These are phyloP conservation scores for Pegoplata infirma DNA, from an alignment of 2,888 invertebrate species.

Conservation along the genomic window DNA sequence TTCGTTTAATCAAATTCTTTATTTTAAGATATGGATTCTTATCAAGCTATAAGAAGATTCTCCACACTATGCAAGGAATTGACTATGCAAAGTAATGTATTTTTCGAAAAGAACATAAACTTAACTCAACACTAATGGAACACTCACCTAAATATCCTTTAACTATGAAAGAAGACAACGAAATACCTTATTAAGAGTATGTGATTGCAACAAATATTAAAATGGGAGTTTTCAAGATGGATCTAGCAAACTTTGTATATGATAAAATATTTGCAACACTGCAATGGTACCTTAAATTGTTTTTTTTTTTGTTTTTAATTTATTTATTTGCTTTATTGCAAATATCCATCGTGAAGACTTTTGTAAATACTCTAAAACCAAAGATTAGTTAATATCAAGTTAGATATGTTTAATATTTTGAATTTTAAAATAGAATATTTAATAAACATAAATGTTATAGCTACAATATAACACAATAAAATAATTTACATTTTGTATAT, in stretches of 20 bases:
- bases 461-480: neutral
- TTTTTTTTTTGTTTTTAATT: too few relatives aligned
- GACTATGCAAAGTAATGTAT: constrained; percentile 75
- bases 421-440: neutral
- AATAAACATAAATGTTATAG: neutral
- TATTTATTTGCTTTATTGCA: too few relatives aligned
- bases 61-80: constrained; percentile 77
- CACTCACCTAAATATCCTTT: too few relatives aligned
- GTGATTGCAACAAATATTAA: constrained; percentile 41
- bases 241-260: too few relatives aligned
- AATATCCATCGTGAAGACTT: too few relatives aligned
- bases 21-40: constrained; percentile 64
- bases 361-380: neutral
- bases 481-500: too few relatives aligned
- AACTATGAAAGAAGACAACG: constrained; percentile 39
- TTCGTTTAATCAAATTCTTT: neutral
- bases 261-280: too few relatives aligned
- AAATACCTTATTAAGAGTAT: constrained; percentile 52
- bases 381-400: too few relatives aligned
- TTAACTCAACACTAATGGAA: constrained; percentile 72
- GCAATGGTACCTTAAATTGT: too few relatives aligned
- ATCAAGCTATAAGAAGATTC: constrained; percentile 75
- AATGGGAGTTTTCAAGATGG: neutral
- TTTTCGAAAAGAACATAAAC: constrained; percentile 75
- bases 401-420: neutral